Conservation (phyloP, 2,113 vertebrate genomes). For the Pseudopipra pipra region DNA sequence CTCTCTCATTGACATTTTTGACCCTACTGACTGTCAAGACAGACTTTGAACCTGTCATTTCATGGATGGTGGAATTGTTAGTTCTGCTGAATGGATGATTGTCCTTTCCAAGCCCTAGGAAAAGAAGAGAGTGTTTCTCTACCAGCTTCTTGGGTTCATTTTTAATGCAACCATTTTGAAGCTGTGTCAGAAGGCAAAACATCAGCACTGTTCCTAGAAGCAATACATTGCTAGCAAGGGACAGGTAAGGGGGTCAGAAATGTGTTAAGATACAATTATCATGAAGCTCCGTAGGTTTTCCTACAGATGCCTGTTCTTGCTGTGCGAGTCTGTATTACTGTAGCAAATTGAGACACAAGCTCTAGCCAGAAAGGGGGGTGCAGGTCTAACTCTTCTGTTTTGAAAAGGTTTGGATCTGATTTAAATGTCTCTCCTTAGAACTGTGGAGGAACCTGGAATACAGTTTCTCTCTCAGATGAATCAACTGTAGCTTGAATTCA, state of each 20-base stretch:
- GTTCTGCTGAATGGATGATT: conserved; percentile 31
- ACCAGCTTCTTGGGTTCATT: neutral
- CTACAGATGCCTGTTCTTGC: neutral
- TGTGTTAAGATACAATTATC: neutral
- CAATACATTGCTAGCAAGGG: neutral
- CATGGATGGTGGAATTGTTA: conserved; percentile 8
- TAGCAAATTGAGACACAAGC: neutral
- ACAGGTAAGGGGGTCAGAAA: neutral
- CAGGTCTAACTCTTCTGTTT: neutral
- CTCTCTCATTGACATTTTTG: conserved; percentile 10
- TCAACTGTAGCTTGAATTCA: neutral
- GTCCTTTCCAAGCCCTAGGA: neutral
- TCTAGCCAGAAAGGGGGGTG: neutral
- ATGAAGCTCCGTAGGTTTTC: neutral
- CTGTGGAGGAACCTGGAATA: neutral
- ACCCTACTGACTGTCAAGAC: neutral
- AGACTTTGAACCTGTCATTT: conserved; percentile 43
- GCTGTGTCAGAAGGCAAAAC: neutral
- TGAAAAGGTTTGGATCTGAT: neutral
- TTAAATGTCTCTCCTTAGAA: neutral
- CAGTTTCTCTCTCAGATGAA: neutral
- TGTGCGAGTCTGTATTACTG: neutral
- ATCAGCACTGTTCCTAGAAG: neutral
- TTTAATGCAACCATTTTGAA: neutral
- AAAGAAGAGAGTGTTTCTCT: neutral